Percentiles rank a stretch among this genome's conserved stretches.
Evolutionary conservation across 2,113 vertebrate species (phyloP).

Genomic region (Boleophthalmus pectinirostris): DNA sequence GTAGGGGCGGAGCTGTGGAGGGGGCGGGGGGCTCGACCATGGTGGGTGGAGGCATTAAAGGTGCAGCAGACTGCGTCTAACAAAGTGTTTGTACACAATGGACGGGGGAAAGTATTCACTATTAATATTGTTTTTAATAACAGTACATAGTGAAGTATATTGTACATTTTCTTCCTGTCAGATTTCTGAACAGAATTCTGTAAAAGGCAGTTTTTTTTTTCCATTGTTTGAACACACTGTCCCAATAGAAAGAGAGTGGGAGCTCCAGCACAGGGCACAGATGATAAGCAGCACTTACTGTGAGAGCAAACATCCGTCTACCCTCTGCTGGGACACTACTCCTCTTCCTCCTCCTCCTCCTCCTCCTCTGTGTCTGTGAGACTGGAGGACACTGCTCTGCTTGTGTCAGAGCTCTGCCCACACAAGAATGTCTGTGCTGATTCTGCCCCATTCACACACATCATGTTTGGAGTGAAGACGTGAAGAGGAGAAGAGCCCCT

Average conservation of each 20-base stretch:
- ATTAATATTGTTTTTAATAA: neutral
- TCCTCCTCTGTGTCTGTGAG: constrained; percentile 24
- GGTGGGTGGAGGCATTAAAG: neutral
- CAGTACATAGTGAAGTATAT: too few relatives aligned
- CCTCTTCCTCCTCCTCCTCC: constrained; percentile 22
- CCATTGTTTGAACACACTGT: neutral
- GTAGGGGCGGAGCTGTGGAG: neutral
- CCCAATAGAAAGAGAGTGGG: neutral
- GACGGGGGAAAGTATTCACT: neutral
- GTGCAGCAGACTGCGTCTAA: neutral
- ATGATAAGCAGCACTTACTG: neutral
- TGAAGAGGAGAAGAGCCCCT: constrained; percentile 46
- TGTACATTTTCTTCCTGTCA: too few relatives aligned
- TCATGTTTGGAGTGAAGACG: constrained; percentile 66
- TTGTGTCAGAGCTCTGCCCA: constrained; percentile 68
- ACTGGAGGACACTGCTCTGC: constrained; percentile 45
- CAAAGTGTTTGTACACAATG: neutral
- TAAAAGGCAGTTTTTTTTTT: too few relatives aligned
- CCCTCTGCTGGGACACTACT: constrained; percentile 33
- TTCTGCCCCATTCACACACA: constrained; percentile 61
- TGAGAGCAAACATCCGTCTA: constrained; percentile 11
- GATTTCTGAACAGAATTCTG: too few relatives aligned
- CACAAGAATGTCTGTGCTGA: constrained; percentile 69
- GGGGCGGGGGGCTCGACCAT: neutral
- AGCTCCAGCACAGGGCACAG: neutral